Evolutionary conservation across 2,888 invertebrate species (phyloP).

Genomic region (Pogonocherus hispidulus): DNA sequence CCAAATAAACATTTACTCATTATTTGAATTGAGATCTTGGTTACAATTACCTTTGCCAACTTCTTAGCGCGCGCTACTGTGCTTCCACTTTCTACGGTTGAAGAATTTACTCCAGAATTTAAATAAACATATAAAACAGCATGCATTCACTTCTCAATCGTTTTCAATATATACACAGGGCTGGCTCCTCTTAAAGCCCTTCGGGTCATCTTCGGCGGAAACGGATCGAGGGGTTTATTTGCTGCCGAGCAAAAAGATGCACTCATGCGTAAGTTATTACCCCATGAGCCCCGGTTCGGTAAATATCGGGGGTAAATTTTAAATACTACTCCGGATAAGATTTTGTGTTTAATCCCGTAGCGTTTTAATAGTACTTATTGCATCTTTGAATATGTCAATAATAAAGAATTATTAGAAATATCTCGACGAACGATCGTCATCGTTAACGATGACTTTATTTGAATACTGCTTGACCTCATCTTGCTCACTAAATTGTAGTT

Average conservation of each 20-base stretch:
- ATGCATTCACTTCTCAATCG: constrained; percentile 61
- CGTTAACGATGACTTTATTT: too few relatives aligned
- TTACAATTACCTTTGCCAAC: too few relatives aligned
- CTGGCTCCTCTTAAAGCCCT: constrained; percentile 41
- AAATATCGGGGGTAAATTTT: constrained; percentile 27
- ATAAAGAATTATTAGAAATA: too few relatives aligned
- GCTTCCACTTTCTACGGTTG: too few relatives aligned
- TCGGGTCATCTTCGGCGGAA: constrained; percentile 37
- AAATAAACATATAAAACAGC: constrained; percentile 62
- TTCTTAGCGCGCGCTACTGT: too few relatives aligned
- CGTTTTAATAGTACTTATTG: not conserved
- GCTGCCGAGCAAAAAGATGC: constrained; percentile 40
- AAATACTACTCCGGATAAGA: not conserved
- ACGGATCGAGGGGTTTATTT: constrained; percentile 41
- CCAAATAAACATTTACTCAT: too few relatives aligned
- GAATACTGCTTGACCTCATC: too few relatives aligned
- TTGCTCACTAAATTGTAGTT: too few relatives aligned
- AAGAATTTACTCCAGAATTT: constrained; percentile 43
- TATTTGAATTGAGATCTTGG: too few relatives aligned
- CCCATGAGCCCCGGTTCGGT: constrained; percentile 13
- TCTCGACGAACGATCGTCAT: too few relatives aligned
- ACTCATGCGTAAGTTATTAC: constrained; percentile 41
- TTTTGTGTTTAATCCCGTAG: not conserved
- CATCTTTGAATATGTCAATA: too few relatives aligned
- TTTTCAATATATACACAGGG: constrained; percentile 57